Percentiles rank a stretch among this genome's conserved stretches.
phyloP scores from a whole-genome alignment of 2,113 vertebrate species.

The Lagenorhynchus albirostris region DNA sequence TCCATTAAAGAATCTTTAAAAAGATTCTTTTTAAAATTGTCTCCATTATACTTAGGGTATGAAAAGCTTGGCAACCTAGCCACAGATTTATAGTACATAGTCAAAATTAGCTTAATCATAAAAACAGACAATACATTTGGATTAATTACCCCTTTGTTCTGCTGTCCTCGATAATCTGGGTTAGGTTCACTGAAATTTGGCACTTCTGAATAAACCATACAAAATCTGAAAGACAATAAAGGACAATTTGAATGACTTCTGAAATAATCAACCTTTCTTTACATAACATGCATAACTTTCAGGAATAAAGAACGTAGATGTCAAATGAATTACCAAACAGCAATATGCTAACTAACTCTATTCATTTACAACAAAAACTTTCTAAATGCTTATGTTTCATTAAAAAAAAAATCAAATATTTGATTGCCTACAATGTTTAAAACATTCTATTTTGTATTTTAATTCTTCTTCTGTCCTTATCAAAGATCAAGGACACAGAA shows the following conservation, averaged over 20 bases:
- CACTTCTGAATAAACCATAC: slow-evolving; percentile 99
- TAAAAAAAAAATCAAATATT: background rate
- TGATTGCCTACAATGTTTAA: background rate
- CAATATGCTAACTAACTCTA: background rate
- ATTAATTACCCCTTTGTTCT: slow-evolving; percentile 91
- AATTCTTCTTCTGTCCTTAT: background rate
- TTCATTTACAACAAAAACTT: background rate
- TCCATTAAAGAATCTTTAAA: background rate
- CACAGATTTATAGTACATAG: background rate
- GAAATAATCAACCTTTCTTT: background rate
- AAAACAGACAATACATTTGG: slow-evolving; percentile 49
- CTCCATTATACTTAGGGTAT: background rate
- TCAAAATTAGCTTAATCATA: background rate
- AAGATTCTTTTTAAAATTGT: background rate
- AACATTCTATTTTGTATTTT: slow-evolving; percentile 10
- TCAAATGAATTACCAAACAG: background rate
- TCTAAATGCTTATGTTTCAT: background rate
- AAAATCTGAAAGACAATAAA: slow-evolving; percentile 88
- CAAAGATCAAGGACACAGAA: slow-evolving; percentile 31
- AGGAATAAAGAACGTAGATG: slow-evolving; percentile 7
- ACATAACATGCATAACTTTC: background rate
- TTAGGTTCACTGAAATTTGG: slow-evolving; percentile 99
- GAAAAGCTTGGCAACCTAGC: background rate
- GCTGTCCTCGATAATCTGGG: slow-evolving; percentile 87
- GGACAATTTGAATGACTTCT: slow-evolving; percentile 15